phyloP scores from a whole-genome alignment of 2,797 vertebrate species.

The Micrastur ruficollis region DNA sequence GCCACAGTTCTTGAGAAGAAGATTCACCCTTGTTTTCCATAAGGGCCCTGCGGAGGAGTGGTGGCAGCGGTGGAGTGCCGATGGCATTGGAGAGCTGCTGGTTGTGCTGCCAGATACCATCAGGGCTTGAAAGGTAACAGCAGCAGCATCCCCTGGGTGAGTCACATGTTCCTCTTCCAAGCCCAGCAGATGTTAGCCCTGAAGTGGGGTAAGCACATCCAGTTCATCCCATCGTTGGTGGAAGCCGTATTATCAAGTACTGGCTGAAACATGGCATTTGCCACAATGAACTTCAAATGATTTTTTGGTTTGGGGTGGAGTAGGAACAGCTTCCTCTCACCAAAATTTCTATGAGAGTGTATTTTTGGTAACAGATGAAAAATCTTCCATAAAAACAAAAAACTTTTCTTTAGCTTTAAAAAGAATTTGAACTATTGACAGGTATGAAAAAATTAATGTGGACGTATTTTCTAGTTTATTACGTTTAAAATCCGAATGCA shows the following conservation, averaged over 20 bases:
- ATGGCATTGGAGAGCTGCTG: background rate
- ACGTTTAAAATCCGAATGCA: background rate
- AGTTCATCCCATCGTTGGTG: background rate
- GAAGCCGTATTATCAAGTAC: background rate
- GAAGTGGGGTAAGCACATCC: background rate
- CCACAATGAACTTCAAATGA: background rate
- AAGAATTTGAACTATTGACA: background rate
- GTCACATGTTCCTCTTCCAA: background rate
- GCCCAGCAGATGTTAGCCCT: background rate
- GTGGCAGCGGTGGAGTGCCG: background rate
- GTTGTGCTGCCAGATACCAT: background rate
- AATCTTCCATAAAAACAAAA: background rate
- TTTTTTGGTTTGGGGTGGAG: background rate
- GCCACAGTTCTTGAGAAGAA: background rate
- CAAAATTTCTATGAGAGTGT: background rate
- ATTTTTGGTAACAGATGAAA: background rate
- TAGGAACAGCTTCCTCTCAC: background rate
- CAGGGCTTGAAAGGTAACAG: background rate
- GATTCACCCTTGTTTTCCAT: background rate
- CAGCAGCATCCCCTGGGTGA: background rate
- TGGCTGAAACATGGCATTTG: background rate
- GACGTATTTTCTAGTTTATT: background rate
- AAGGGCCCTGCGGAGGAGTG: background rate
- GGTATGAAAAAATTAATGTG: background rate
- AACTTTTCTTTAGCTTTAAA: background rate